Conservation (phyloP, 2,113 vertebrate species). For the Fulica atra region DNA sequence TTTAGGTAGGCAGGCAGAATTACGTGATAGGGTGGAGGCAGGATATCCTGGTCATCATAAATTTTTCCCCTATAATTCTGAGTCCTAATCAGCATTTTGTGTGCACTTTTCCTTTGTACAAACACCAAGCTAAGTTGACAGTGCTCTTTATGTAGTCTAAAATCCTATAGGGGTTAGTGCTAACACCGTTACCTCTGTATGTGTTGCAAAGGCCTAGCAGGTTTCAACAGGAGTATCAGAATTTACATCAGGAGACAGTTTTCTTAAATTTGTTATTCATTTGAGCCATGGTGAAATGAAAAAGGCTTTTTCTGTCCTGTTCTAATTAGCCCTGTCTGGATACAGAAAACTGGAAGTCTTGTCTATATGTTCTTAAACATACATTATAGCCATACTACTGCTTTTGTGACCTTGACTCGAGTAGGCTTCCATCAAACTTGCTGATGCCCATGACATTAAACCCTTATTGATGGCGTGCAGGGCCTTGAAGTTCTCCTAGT, state of each 20-base stretch:
- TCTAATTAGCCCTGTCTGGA: background rate
- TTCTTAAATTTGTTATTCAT: background rate
- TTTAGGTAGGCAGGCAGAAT: conserved; percentile 47
- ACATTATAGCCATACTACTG: background rate
- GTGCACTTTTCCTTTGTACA: background rate
- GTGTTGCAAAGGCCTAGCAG: background rate
- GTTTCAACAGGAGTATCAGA: background rate
- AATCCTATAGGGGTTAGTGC: background rate
- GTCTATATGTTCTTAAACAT: background rate
- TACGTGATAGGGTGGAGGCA: conserved; percentile 72
- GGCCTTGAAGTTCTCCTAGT: background rate
- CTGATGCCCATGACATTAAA: background rate
- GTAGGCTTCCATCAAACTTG: background rate
- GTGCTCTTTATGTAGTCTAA: background rate
- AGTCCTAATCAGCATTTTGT: conserved; percentile 9
- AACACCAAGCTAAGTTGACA: background rate
- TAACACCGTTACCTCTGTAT: background rate
- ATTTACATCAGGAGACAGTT: accelerated
- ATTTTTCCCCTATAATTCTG: conserved; percentile 52
- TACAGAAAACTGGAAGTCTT: background rate
- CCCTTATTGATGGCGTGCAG: background rate
- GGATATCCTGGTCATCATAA: conserved; percentile 79
- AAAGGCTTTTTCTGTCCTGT: background rate
- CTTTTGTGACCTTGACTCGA: background rate
- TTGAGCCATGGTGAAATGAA: background rate